A percentile compares a stretch with the other conserved stretches of the same genome.
Conservation (phyloP, 2,113 vertebrate genomes). For the Herpetotheres cachinnans region DNA sequence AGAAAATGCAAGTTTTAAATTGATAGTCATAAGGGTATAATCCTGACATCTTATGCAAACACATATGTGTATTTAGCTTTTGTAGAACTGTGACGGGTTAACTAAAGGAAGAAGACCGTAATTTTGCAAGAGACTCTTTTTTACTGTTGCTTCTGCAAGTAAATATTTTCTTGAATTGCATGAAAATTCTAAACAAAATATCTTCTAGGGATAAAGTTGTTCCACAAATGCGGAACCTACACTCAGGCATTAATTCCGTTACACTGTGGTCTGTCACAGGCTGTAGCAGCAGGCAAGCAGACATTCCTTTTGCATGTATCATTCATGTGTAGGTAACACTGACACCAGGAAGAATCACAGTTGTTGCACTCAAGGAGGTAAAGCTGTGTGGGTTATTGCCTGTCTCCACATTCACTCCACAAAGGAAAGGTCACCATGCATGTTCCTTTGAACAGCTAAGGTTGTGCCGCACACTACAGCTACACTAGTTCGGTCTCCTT, state of each 20-base stretch:
- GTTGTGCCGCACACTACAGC: background rate
- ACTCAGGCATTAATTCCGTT: background rate
- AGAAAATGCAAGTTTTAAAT: background rate
- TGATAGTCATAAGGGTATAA: background rate
- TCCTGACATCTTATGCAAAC: background rate
- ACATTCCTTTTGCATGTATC: background rate
- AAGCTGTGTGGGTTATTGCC: background rate
- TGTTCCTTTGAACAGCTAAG: background rate
- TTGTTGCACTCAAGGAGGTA: background rate
- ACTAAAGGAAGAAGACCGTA: background rate
- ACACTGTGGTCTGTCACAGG: background rate
- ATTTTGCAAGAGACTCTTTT: background rate
- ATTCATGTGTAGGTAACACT: background rate
- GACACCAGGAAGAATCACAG: background rate
- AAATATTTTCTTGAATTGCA: background rate
- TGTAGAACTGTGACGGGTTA: background rate
- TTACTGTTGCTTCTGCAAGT: background rate
- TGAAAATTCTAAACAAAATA: background rate
- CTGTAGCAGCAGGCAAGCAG: background rate
- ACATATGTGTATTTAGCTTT: background rate
- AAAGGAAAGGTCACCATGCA: background rate
- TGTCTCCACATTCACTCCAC: background rate
- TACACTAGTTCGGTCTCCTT: background rate
- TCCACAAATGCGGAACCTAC: background rate
- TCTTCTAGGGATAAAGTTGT: background rate